A percentile compares a stretch with the other conserved stretches of the same genome.
Conservation (phyloP, 2,888 invertebrate genomes). For the Ectropis crepuscularia region DNA sequence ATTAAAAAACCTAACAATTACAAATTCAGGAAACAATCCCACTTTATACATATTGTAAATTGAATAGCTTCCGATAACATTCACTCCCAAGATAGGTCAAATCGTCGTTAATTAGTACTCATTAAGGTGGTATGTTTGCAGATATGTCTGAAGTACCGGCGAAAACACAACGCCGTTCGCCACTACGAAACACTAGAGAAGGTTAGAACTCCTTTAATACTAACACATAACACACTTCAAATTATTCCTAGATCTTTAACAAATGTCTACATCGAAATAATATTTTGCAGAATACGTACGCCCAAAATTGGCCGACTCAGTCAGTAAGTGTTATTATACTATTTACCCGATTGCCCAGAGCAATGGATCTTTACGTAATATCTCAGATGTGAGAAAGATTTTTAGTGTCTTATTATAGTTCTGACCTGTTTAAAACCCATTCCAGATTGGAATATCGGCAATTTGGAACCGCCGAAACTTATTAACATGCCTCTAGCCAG, state of each 20-base stretch:
- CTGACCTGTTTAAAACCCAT: constrained; percentile 42
- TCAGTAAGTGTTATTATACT: constrained; percentile 47
- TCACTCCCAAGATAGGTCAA: background rate
- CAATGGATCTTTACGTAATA: no score
- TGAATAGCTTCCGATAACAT: no score
- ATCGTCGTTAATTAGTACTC: constrained; percentile 9
- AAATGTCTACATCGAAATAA: constrained; percentile 15
- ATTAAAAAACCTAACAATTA: no score
- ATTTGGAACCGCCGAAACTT: constrained; percentile 46
- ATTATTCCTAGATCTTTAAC: background rate
- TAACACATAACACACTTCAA: background rate
- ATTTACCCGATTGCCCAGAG: background rate
- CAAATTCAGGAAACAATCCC: no score
- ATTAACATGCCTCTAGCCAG: constrained; percentile 39
- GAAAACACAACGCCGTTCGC: constrained; percentile 35
- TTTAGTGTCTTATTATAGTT: background rate
- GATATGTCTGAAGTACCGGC: constrained; percentile 32
- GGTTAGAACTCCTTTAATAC: constrained; percentile 29
- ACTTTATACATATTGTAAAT: no score
- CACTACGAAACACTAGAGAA: constrained; percentile 22
- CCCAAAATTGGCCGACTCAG: constrained; percentile 32
- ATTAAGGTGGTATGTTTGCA: constrained; percentile 36
- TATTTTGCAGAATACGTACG: constrained; percentile 40
- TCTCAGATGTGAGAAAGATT: no score
- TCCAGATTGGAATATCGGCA: constrained; percentile 63